Percentiles rank a stretch among this genome's conserved stretches.
Evolutionary conservation across 2,113 vertebrate genomes (phyloP).

Genomic region (Strix uralensis): DNA sequence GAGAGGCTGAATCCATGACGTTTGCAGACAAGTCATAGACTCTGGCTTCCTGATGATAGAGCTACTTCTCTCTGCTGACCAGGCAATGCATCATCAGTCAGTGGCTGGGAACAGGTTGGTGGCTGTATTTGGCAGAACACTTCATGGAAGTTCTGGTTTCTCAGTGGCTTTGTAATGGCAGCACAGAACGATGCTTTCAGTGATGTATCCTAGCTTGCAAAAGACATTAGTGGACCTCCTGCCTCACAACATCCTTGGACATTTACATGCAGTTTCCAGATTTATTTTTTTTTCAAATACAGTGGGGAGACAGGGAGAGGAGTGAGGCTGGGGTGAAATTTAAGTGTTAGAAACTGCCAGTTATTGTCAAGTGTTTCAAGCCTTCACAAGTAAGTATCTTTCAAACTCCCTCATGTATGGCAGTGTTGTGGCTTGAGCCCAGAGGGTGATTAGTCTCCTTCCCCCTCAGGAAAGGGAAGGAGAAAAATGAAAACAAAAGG

Average conservation of each 20-base stretch:
- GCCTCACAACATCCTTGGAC: neutral
- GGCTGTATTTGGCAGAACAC: neutral
- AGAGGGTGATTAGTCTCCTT: too few species aligned
- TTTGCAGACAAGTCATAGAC: neutral
- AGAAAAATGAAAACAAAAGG: too few species aligned
- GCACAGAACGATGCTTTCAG: neutral
- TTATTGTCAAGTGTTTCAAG: neutral
- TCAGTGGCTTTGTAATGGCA: neutral
- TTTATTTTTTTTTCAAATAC: neutral
- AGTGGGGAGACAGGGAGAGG: rapidly evolving
- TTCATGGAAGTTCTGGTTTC: neutral
- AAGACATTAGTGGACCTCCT: neutral
- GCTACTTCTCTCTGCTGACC: neutral
- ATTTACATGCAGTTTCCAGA: neutral
- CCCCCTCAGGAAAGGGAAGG: too few species aligned
- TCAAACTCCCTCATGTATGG: rapidly evolving
- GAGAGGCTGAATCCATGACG: neutral
- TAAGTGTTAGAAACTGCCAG: neutral
- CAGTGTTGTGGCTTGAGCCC: too few species aligned
- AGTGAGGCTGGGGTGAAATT: neutral
- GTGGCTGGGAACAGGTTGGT: neutral
- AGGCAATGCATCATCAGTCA: neutral
- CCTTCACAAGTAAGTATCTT: neutral
- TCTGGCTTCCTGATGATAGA: neutral
- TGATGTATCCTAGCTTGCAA: too few species aligned